Evolutionary conservation across 2,888 invertebrate genomes (phyloP).

Genomic region (Apamea epomidion): DNA sequence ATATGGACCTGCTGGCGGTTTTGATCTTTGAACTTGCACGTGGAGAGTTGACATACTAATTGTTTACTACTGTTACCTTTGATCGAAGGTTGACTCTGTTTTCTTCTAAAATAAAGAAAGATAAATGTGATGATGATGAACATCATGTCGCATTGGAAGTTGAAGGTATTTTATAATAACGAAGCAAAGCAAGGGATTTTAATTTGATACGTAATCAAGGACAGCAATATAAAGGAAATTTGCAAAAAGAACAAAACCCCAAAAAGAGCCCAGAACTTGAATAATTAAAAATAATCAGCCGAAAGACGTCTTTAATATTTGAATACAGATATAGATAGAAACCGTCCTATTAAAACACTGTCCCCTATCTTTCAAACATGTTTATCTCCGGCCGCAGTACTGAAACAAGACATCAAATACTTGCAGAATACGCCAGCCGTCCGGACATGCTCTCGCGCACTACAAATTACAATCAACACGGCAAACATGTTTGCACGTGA

Average conservation of each 20-base stretch:
- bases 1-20: constrained; percentile 26
- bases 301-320: background rate
- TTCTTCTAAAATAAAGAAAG: constrained; percentile 9
- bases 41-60: constrained; percentile 42
- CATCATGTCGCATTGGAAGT: background rate
- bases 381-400: constrained; percentile 42
- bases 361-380: constrained; percentile 33
- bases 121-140: background rate
- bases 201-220: background rate
- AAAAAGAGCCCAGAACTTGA: no score
- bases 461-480: constrained; percentile 90
- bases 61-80: constrained; percentile 24
- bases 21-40: constrained; percentile 54
- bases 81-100: background rate
- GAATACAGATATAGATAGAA: constrained; percentile 3
- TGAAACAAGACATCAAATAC: constrained; percentile 60
- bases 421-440: constrained; percentile 78
- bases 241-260: background rate
- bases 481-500: constrained; percentile 88
- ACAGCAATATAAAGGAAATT: background rate
- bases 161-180: background rate
- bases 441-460: constrained; percentile 84
- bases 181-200: background rate
- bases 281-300: background rate
- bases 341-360: constrained; percentile 17